phyloP scores from a whole-genome alignment of 1,140 invertebrate genomes.

The Drosophila virilis region DNA sequence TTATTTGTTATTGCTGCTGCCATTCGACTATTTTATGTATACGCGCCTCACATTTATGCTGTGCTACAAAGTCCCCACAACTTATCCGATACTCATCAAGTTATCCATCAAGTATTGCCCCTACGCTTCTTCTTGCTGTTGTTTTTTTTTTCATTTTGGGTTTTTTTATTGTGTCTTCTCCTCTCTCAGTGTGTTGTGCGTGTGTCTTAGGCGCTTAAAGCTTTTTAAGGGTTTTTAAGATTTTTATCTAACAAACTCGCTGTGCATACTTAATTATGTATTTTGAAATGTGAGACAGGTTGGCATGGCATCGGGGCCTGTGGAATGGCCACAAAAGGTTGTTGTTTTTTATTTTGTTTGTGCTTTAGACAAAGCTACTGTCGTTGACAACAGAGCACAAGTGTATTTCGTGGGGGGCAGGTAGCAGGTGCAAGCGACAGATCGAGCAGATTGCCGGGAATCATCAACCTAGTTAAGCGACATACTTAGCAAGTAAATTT shows the following conservation, averaged over 20 bases:
- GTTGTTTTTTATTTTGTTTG: conserved; percentile 21
- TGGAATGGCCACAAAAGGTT: conserved; percentile 39
- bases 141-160: conserved; percentile 12
- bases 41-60: conserved; percentile 53
- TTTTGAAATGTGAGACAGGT: conserved; percentile 83
- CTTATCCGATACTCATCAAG: conserved; percentile 77
- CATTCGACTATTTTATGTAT: conserved; percentile 60
- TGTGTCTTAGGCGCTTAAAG: conserved; percentile 81
- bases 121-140: conserved; percentile 22
- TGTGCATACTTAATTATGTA: conserved; percentile 83
- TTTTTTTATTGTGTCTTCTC: conserved; percentile 3
- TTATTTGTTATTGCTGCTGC: conserved; percentile 49
- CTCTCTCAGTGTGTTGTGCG: conserved; percentile 19
- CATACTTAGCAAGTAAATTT: not conserved
- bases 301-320: conserved; percentile 53
- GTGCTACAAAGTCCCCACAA: conserved; percentile 59
- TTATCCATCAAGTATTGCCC: conserved; percentile 82
- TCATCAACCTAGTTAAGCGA: not conserved
- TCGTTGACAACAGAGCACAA: conserved; percentile 66
- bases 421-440: conserved; percentile 63
- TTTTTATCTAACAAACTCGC: conserved; percentile 83
- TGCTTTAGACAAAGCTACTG: conserved; percentile 63
- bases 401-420: conserved; percentile 42
- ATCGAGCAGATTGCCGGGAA: conserved; percentile 36
- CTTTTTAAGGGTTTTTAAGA: conserved; percentile 83